Base-by-base conservation (phyloP, 2,797 vertebrate species). In the Huso huso region DNA sequence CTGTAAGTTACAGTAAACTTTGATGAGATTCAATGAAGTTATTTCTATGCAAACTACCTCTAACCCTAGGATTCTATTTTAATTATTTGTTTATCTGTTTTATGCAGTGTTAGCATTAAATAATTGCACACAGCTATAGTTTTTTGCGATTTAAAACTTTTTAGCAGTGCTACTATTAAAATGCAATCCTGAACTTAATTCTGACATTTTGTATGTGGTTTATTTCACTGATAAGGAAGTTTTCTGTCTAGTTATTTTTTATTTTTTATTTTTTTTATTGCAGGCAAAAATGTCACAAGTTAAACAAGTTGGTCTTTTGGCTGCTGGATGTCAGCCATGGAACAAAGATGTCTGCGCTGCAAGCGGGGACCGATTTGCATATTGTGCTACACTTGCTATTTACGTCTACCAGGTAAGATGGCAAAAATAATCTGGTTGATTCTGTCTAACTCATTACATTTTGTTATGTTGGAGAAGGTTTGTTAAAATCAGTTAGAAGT, bases 291-390 rank as follows among this genome's bases (percentile, higher is more conserved):
- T 99, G 96, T 90, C 91, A 37, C 93, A 89, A 71, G 95, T 97
- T 70, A 95, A 95, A 79, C 96, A 99, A 87, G 94, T 98, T 74
- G 96, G 94, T 9, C 84, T 98, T 69, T 62, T 98, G 79, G 92
- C 94, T 71, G 95, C 96, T 7, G 96, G 96, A 18, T 99, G 96
- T 74, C 96, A 99, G 79, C 96, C 96, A 0, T 99, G 96, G 96
- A 98, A 98, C 73, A 98, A 93, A 82, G 96, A 99, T 2, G 94
- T 98, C 0, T 99, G 96, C 71, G 95, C 92, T 1, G 96, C 95
- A 18, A 92, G 86, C 48, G 94, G 94, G 62, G 92, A 97, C 75
- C 90, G 95, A 69, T 98, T 99, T 68, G 96, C 96, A 1, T 99
- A 99, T 77, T 98, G 96, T 70, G 95, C 96, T 23, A 98, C 96